These are phyloP conservation scores for Heliconius charithonia DNA, from an alignment of 2,888 invertebrate species.

Conservation along the genomic window DNA sequence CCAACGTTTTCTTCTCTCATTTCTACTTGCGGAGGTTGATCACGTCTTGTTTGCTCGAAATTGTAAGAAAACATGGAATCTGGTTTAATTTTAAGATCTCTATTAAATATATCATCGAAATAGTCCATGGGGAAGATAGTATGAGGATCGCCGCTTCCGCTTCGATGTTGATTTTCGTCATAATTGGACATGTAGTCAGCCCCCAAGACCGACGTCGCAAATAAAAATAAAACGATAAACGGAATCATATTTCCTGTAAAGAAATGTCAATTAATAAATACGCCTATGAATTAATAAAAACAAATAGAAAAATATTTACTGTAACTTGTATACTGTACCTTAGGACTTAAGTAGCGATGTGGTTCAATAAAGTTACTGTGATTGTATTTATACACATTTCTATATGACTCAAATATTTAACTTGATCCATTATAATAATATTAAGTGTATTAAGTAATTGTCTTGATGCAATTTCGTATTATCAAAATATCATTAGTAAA, in stretches of 20 bases:
- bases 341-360: not conserved
- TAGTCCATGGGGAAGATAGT: slow-evolving; percentile 46
- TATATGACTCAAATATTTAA: not conserved
- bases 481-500: slow-evolving; percentile 14
- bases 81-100: slow-evolving; percentile 48
- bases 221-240: slow-evolving; percentile 47
- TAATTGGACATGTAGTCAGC: slow-evolving; percentile 42
- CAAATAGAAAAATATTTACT: not conserved
- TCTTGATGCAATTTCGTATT: not conserved
- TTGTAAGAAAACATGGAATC: slow-evolving; percentile 55
- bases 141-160: slow-evolving; percentile 6
- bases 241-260: slow-evolving; percentile 34
- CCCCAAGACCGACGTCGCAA: slow-evolving; percentile 51
- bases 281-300: not conserved
- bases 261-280: not conserved
- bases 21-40: slow-evolving; percentile 58
- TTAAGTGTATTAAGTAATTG: not conserved
- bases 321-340: slow-evolving; percentile 10
- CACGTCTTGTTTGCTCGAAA: slow-evolving; percentile 56
- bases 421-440: slow-evolving; percentile 4
- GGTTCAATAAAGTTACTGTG: not conserved
- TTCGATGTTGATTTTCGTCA: slow-evolving; percentile 8
- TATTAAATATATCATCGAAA: slow-evolving; percentile 48
- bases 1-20: slow-evolving; percentile 58
- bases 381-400: slow-evolving; percentile 13